phyloP scores from a whole-genome alignment of 2,888 invertebrate species.

The Aproaerema taeniolella region DNA sequence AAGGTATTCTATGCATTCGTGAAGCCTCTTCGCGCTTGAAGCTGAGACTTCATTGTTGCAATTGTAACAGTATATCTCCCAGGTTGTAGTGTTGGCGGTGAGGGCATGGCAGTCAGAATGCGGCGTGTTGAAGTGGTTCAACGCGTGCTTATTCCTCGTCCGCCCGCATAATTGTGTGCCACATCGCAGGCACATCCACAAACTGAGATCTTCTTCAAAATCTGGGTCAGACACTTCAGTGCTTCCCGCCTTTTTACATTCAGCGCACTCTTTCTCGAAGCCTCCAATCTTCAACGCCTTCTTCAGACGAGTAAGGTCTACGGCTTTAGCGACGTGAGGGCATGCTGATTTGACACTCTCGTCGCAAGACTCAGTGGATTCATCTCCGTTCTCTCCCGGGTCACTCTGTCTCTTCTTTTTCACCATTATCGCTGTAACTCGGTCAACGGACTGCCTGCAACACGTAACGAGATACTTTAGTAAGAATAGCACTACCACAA shows the following conservation, averaged over 20 bases:
- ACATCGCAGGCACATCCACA: slow-evolving; percentile 91
- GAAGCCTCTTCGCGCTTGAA: slow-evolving; percentile 80
- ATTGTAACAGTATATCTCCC: slow-evolving; percentile 87
- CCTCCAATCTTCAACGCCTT: slow-evolving; percentile 74
- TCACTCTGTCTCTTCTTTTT: slow-evolving; percentile 86
- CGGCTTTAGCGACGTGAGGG: slow-evolving; percentile 82
- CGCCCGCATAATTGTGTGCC: slow-evolving; percentile 87
- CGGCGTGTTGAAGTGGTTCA: slow-evolving; percentile 85
- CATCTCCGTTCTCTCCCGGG: slow-evolving; percentile 78
- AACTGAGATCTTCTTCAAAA: slow-evolving; percentile 67
- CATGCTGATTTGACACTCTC: slow-evolving; percentile 81
- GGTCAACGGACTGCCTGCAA: slow-evolving; percentile 59
- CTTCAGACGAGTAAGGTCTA: slow-evolving; percentile 79
- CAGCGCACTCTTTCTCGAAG: slow-evolving; percentile 74
- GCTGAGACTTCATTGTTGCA: slow-evolving; percentile 84
- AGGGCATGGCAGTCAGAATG: slow-evolving; percentile 87
- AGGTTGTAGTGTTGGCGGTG: slow-evolving; percentile 82
- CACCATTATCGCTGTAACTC: slow-evolving; percentile 76
- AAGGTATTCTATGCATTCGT: slow-evolving; percentile 85
- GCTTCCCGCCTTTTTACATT: slow-evolving; percentile 73
- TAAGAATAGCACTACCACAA: slow-evolving; percentile 71
- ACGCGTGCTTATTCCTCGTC: slow-evolving; percentile 81
- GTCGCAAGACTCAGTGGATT: slow-evolving; percentile 85
- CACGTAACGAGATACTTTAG: slow-evolving; percentile 71
- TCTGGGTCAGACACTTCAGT: slow-evolving; percentile 60